Percentiles rank a stretch among this genome's conserved stretches.
Conservation (phyloP, 1,140 invertebrate genomes). For the Drosophila kurseongensis region DNA sequence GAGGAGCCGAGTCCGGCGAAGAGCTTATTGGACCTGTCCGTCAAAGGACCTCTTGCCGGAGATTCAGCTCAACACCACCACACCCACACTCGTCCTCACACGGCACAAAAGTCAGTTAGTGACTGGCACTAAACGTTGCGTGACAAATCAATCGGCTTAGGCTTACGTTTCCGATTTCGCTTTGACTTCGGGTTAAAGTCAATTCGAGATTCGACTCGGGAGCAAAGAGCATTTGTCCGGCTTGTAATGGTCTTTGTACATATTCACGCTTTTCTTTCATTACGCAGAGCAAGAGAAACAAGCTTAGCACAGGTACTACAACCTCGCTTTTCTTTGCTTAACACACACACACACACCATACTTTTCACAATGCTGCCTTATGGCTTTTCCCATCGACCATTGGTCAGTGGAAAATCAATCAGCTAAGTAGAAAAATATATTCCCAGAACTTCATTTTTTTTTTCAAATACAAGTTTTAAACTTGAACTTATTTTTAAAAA, state of each 20-base stretch:
- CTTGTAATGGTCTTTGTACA: slow-evolving; percentile 45
- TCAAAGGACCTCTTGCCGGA: slow-evolving; percentile 43
- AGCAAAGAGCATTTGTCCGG: slow-evolving; percentile 29
- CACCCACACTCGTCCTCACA: slow-evolving; percentile 13
- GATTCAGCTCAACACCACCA: slow-evolving; percentile 17
- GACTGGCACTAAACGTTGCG: slow-evolving; percentile 68
- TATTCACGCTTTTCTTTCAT: slow-evolving; percentile 55
- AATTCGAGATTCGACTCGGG: slow-evolving; percentile 12
- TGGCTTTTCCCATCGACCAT: slow-evolving; percentile 7
- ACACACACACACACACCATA: slow-evolving; percentile 48
- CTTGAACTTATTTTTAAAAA: too few species aligned
- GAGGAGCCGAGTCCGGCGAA: slow-evolving; percentile 7
- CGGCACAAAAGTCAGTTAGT: slow-evolving; percentile 50
- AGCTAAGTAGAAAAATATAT: not conserved
- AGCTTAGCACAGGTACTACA: slow-evolving; percentile 55
- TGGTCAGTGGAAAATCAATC: slow-evolving; percentile 6
- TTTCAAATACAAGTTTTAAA: too few species aligned
- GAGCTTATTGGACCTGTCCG: slow-evolving; percentile 29
- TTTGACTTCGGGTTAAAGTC: slow-evolving; percentile 32
- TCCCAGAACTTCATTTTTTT: too few species aligned
- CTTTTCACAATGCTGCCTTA: slow-evolving; percentile 14
- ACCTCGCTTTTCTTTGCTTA: slow-evolving; percentile 25
- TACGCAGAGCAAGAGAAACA: slow-evolving; percentile 31
- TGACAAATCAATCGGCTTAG: slow-evolving; percentile 82
- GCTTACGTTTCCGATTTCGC: slow-evolving; percentile 57